Percentiles rank a stretch among this genome's conserved stretches.
These are phyloP conservation scores for Gandaritis pyraliata DNA, from an alignment of 2,888 invertebrate genomes.

Conservation along the genomic window DNA sequence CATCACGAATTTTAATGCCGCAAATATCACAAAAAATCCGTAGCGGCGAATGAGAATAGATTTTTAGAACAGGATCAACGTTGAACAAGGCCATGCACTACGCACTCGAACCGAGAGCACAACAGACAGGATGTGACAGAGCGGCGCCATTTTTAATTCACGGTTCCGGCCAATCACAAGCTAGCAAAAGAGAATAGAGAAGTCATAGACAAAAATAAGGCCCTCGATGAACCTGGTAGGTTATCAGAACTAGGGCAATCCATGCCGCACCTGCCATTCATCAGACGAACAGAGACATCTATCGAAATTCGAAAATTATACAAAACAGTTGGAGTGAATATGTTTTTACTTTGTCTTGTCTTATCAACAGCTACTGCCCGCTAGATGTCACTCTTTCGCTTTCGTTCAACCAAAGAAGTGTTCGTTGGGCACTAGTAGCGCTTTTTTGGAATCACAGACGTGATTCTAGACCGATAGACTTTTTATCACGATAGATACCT, in stretches of 20 bases:
- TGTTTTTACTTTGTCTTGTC: neutral
- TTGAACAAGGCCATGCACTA: slow-evolving; percentile 75
- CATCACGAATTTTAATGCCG: slow-evolving; percentile 80
- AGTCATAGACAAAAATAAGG: slow-evolving; percentile 21
- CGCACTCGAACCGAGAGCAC: slow-evolving; percentile 53
- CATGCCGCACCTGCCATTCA: too few species aligned
- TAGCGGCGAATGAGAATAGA: slow-evolving; percentile 63
- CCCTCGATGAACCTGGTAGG: neutral
- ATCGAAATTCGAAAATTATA: neutral
- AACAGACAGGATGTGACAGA: slow-evolving; percentile 82
- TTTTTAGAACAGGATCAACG: slow-evolving; percentile 73
- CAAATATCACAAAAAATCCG: slow-evolving; percentile 70
- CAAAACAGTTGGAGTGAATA: too few species aligned
- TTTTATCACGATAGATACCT: too few species aligned
- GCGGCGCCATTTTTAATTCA: slow-evolving; percentile 73
- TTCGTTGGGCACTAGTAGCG: too few species aligned
- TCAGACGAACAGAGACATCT: slow-evolving; percentile 5
- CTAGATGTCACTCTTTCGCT: slow-evolving; percentile 6
- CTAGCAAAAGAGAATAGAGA: slow-evolving; percentile 41
- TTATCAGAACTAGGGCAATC: neutral
- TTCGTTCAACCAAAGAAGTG: neutral
- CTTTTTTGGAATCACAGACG: too few species aligned
- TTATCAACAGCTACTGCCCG: neutral
- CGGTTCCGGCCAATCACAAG: slow-evolving; percentile 59
- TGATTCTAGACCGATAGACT: too few species aligned